Evolutionary conservation across 2,797 vertebrate genomes (phyloP), one percentile per base, ranked within the genome.

Genomic region (Chelmon rostratus): DNA sequence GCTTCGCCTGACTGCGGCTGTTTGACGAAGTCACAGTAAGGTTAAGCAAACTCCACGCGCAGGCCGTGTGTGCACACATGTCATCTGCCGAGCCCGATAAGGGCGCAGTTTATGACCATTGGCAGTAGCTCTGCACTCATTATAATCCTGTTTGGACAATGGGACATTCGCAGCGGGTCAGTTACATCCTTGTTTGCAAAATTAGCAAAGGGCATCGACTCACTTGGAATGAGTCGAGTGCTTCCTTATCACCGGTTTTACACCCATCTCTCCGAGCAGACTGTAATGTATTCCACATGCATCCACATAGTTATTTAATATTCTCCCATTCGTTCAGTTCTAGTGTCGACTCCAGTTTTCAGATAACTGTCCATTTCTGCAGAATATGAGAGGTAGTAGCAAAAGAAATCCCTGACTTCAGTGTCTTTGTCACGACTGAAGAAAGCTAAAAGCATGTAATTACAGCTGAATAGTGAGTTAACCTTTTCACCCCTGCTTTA

Each of bases 141-240:
- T 84, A 84, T 84, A 84, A 89, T 87, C 86, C 68, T 89, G 88
- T 92, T 90, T 90, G 87, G 79, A 92, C 88, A 91, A 84, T 76
- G 73, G 78, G 83, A 52, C 79, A 21, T 62, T 75, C 73, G 50
- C 80, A 46, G 68, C 8, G 65, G 81, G 81, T 92, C 88, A 73
- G 73, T 88, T 72, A 74, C 83, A 81, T 86, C 84, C 76, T 42
- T 87, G 87, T 92, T 91, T 91, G 71, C 89, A 52, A 56, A 80
- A 71, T 75, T 63, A 89, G 89, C 81, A 91, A 82, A 80, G 81
- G 72, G 23, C 79, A 71, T 37, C 2, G 67, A 52, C 62, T 83
- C 69, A 64, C 73, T 85, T 46, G 71, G 59, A 78, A 53, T 53
- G 18, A 73, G 69, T 53, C 0, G 11, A 71, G 11, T 2, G 73